phyloP scores from a whole-genome alignment of 2,888 invertebrate genomes.

The Limnephilus auricula region DNA sequence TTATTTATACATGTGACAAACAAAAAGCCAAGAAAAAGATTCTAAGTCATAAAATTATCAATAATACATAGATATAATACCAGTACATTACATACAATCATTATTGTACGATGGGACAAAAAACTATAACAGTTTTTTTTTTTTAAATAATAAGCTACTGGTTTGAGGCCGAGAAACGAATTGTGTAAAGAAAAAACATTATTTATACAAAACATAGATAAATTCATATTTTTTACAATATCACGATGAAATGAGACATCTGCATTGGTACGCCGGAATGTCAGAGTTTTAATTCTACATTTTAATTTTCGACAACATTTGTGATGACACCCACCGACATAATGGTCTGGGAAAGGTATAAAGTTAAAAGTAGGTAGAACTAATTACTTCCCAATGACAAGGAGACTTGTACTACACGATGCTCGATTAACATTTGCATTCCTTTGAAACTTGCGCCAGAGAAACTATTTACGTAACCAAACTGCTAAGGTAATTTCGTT shows the following conservation, averaged over 20 bases:
- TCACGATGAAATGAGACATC: not conserved
- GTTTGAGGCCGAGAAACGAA: not conserved
- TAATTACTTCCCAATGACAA: not conserved
- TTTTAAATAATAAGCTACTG: not conserved
- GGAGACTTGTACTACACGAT: not conserved
- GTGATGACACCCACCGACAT: not conserved
- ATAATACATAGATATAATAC: not conserved
- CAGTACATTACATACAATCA: not conserved
- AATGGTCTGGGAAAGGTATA: not conserved
- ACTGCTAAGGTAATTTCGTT: not conserved
- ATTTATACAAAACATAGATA: not conserved
- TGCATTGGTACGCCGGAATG: not conserved
- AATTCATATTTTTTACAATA: conserved; percentile 14
- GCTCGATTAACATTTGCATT: not conserved
- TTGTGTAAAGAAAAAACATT: not conserved
- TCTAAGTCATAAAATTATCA: not conserved
- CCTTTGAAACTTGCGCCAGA: not conserved
- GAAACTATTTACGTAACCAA: not conserved
- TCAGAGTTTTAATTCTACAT: not conserved
- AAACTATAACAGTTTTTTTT: not conserved
- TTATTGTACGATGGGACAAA: not conserved
- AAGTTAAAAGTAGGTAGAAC: not conserved
- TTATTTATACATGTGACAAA: not conserved
- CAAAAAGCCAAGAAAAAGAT: not conserved
- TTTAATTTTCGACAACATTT: not conserved